Percentiles rank a stretch among this genome's conserved stretches.
Conservation (phyloP, 2,888 invertebrate genomes). For the Sturmia bella region DNA sequence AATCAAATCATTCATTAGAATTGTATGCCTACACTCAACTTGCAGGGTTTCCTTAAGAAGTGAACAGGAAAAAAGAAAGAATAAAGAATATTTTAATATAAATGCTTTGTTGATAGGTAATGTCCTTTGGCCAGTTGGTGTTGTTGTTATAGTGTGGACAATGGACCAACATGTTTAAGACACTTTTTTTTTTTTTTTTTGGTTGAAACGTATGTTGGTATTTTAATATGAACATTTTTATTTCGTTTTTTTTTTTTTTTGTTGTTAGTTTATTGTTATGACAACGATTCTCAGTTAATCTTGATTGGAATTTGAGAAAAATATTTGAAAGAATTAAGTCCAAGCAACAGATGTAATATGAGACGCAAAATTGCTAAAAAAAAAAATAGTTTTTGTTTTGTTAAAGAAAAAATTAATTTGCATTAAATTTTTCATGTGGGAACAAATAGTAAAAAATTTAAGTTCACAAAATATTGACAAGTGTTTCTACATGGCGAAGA, state of each 20-base stretch:
- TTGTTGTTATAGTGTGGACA: slow-evolving; percentile 35
- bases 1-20: slow-evolving; percentile 57
- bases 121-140: slow-evolving; percentile 57
- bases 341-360: slow-evolving; percentile 6
- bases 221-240: slow-evolving; percentile 46
- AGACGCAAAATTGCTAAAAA: not conserved
- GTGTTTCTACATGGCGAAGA: no score
- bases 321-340: slow-evolving; percentile 9
- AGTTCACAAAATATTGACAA: no score
- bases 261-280: slow-evolving; percentile 45
- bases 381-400: slow-evolving; percentile 49
- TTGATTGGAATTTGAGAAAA: slow-evolving; percentile 59
- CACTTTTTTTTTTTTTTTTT: slow-evolving; percentile 21
- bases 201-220: slow-evolving; percentile 28
- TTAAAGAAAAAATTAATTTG: no score
- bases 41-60: slow-evolving; percentile 10
- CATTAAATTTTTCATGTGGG: no score
- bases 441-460: no score
- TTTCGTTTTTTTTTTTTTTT: slow-evolving; percentile 11
- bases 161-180: slow-evolving; percentile 35
- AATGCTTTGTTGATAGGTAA: slow-evolving; percentile 59
- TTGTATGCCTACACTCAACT: not conserved
- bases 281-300: slow-evolving; percentile 55
- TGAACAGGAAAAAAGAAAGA: not conserved
- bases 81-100: slow-evolving; percentile 54